phyloP scores from a whole-genome alignment of 2,113 vertebrate species.

The Mormoops blainvillei region DNA sequence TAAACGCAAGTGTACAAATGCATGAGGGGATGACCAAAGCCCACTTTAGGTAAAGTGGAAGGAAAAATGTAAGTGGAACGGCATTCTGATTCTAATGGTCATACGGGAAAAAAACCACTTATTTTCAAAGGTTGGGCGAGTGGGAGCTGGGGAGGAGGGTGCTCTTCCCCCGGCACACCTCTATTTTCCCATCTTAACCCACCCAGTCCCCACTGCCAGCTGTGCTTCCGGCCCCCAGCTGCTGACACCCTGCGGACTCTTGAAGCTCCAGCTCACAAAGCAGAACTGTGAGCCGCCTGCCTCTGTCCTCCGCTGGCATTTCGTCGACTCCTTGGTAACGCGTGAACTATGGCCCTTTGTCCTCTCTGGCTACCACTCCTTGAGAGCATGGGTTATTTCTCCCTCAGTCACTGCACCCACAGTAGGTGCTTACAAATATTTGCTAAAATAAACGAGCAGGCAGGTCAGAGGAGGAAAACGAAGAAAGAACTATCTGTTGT shows the following conservation, averaged over 20 bases:
- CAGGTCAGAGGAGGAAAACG: neutral
- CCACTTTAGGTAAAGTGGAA: neutral
- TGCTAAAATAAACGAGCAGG: slow-evolving; percentile 16
- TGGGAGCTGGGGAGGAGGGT: neutral
- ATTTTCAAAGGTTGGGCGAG: neutral
- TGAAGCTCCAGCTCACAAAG: neutral
- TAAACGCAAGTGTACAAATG: neutral
- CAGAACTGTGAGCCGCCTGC: neutral
- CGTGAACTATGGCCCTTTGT: neutral
- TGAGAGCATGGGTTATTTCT: neutral
- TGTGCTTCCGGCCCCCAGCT: neutral
- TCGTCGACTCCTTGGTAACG: neutral
- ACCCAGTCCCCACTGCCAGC: neutral
- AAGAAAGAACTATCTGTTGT: neutral
- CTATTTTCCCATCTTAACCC: neutral
- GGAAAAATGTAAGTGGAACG: neutral
- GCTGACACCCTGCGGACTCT: neutral
- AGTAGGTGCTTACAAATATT: neutral
- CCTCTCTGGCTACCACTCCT: neutral
- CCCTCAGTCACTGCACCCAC: neutral
- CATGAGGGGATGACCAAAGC: neutral
- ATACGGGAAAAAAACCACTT: neutral
- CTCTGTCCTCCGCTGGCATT: neutral
- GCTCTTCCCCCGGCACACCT: neutral
- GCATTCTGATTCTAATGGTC: too few species aligned